A percentile compares a stretch with the other conserved stretches of the same genome.
Conservation (phyloP, 2,113 vertebrate species). For the Urocolius indicus region DNA sequence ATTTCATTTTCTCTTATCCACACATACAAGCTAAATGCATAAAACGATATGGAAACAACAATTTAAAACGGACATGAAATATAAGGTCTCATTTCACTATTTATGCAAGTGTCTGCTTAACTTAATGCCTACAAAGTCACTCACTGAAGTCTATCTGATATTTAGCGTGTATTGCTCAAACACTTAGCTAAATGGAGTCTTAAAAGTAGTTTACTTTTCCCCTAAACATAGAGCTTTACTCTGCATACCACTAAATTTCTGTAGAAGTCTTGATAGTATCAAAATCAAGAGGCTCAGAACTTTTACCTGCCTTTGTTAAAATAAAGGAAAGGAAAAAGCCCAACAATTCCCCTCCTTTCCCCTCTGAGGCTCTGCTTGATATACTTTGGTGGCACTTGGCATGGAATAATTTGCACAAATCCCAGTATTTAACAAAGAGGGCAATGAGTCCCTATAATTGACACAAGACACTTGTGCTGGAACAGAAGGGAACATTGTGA, state of each 20-base stretch:
- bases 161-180: not conserved
- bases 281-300: not conserved
- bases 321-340: not conserved
- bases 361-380: not conserved
- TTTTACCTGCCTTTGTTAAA: not conserved
- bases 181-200: not conserved
- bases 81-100: not conserved
- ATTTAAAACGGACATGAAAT: not conserved
- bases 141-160: not conserved
- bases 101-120: not conserved
- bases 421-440: not conserved
- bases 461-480: not conserved
- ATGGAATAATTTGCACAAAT: not conserved
- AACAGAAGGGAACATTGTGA: conserved; percentile 9
- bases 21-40: not conserved
- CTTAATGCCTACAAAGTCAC: not conserved
- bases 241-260: not conserved
- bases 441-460: not conserved
- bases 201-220: not conserved
- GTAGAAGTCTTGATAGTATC: not conserved
- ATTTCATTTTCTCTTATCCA: not conserved
- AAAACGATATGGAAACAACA: not conserved
- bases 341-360: not conserved
- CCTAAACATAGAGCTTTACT: not conserved
- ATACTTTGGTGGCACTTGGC: not conserved